Evolutionary conservation across 2,113 vertebrate species (phyloP).

Genomic region (Cichladusa arquata): DNA sequence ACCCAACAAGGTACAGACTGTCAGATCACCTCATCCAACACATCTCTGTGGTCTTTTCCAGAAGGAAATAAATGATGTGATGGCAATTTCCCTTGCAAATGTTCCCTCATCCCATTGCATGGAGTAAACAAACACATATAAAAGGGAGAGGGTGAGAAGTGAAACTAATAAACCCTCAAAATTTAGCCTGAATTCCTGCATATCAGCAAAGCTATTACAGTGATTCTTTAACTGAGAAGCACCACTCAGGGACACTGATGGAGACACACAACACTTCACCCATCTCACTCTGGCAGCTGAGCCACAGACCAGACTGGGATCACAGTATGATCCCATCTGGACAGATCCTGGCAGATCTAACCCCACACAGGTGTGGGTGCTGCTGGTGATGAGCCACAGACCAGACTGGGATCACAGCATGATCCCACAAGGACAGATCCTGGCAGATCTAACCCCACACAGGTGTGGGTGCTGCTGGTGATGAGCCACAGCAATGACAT

Average conservation of each 20-base stretch:
- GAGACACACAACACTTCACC: background rate
- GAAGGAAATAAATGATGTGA: background rate
- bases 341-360: background rate
- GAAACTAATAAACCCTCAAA: background rate
- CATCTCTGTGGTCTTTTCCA: background rate
- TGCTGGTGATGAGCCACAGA: background rate
- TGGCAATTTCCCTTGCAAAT: background rate
- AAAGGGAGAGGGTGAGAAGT: background rate
- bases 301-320: background rate
- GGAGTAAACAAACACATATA: background rate
- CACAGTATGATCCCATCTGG: fast-evolving
- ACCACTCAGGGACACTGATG: background rate
- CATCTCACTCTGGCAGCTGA: fast-evolving
- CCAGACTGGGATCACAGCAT: fast-evolving
- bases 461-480: background rate
- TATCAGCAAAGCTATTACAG: background rate
- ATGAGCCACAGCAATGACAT: fast-evolving
- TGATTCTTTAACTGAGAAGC: background rate
- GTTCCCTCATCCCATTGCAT: fast-evolving
- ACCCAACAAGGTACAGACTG: background rate
- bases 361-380: background rate
- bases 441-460: background rate
- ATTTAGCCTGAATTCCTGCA: background rate
- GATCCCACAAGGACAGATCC: background rate
- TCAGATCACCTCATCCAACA: background rate